Base-by-base conservation (phyloP, 2,113 vertebrate genomes). In the Rhea americana region DNA sequence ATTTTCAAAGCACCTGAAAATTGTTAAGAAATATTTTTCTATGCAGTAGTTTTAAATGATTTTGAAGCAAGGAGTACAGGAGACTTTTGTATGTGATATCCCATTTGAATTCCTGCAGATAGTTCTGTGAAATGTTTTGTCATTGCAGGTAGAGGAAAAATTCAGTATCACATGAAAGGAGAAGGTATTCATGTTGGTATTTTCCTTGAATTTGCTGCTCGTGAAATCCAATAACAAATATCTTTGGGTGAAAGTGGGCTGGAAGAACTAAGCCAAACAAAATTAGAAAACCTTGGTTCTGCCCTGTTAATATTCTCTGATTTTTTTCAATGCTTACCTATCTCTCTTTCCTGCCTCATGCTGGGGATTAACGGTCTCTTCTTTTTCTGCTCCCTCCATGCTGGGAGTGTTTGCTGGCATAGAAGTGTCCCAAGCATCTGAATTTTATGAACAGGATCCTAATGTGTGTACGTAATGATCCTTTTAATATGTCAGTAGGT, bases 371-470 rank as follows among this genome's bases (percentile, higher is more conserved):
- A 93, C 26, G 84, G 37, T 14, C 71, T 91, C 41, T 3, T 66
- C 92, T 85, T 73, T 66, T 78, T 92, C 37, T 55, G 51, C 12
- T 11, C 0, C 6, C 39, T 94, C 48, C 87, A 35, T 92, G 91
- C 87, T 93, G 87, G 93, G 87, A 85, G 61, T 47, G 62, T 79
- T 91, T 87, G 63, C 92, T 96, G 95, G 91, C 90, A 90, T 63
- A 65, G 65, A 89, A 8, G 73, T 86, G 67, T 74, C 78, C 77
- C 75, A 50, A 61, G 93, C 94, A 82, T 86, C 89, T 95, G 83
- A 71, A 20, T 96, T 97, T 95, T 94, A 91, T 95, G 95, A 95
- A 95, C 94, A 94, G 51, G 91, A 95, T 96, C 93, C 93, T 94
- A 58, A 92, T 79, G 92, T 59, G 92, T 91, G 80, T 91, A 91